Evolutionary conservation across 2,888 invertebrate species (phyloP).

Genomic region (Hydrotaea cyrtoneurina): DNA sequence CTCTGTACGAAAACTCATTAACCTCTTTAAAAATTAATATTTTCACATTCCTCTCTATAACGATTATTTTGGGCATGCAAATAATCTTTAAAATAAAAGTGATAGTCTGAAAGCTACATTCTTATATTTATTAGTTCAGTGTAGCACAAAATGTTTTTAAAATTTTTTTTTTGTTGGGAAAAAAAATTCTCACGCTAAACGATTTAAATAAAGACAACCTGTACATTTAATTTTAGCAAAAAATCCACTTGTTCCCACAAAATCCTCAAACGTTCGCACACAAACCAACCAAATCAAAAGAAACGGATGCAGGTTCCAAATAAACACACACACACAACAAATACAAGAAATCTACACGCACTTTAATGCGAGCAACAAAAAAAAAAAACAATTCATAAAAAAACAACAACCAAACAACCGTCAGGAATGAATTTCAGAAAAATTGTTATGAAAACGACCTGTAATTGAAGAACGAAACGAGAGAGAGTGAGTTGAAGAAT

Average conservation of each 20-base stretch:
- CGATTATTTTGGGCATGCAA: no score
- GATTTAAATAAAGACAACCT: conserved; percentile 36
- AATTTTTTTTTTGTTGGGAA: not conserved
- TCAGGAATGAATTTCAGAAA: conserved; percentile 34
- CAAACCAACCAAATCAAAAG: not conserved
- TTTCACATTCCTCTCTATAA: no score
- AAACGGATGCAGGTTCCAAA: conserved; percentile 53
- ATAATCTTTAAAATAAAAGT: no score
- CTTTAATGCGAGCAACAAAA: not conserved
- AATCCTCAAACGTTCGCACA: conserved; percentile 28
- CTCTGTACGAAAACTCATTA: no score
- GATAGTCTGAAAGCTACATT: no score
- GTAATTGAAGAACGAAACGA: conserved; percentile 41
- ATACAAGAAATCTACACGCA: not conserved
- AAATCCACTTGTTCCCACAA: conserved; percentile 59
- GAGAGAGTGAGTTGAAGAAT: conserved; percentile 1
- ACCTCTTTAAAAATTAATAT: no score
- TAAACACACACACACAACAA: not conserved
- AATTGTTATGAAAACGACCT: conserved; percentile 50
- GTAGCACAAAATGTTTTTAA: no score
- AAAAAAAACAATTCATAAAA: conserved; percentile 49
- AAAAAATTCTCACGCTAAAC: conserved; percentile 18
- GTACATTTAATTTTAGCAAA: not conserved
- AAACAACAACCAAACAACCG: conserved; percentile 18
- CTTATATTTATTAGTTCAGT: no score